Conservation (phyloP, 2,113 vertebrate species). For the Hippoglossus stenolepis region DNA sequence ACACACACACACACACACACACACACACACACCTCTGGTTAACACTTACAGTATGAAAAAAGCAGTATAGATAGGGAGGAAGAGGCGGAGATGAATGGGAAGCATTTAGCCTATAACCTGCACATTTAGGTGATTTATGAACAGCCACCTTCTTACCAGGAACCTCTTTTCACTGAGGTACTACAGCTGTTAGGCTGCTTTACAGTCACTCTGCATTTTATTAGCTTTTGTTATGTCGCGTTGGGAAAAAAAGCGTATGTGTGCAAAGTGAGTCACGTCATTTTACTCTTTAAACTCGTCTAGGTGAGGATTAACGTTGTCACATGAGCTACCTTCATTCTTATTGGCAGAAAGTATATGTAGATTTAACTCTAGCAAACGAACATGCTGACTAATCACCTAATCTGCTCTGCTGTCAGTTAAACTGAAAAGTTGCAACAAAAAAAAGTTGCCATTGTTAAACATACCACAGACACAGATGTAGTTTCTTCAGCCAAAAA, state of each 20-base stretch:
- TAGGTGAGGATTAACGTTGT: neutral
- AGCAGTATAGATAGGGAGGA: neutral
- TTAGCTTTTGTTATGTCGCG: neutral
- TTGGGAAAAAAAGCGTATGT: neutral
- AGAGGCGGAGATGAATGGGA: constrained; percentile 8
- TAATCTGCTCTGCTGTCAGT: too few relatives aligned
- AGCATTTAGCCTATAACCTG: constrained; percentile 22
- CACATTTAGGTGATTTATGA: constrained; percentile 23
- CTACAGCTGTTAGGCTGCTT: neutral
- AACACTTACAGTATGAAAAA: neutral
- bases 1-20: neutral
- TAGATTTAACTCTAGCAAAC: too few relatives aligned
- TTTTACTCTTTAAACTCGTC: neutral
- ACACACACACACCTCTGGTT: neutral
- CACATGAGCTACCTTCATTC: neutral
- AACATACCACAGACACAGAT: too few relatives aligned
- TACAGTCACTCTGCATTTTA: neutral
- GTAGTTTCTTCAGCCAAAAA: too few relatives aligned
- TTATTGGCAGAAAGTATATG: neutral
- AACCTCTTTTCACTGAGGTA: neutral
- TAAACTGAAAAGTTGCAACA: too few relatives aligned
- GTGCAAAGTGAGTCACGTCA: neutral
- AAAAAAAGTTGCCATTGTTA: too few relatives aligned
- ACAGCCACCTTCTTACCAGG: neutral
- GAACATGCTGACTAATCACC: too few relatives aligned